Evolutionary conservation across 2,113 vertebrate genomes (phyloP).

Genomic region (Etheostoma cragini): DNA sequence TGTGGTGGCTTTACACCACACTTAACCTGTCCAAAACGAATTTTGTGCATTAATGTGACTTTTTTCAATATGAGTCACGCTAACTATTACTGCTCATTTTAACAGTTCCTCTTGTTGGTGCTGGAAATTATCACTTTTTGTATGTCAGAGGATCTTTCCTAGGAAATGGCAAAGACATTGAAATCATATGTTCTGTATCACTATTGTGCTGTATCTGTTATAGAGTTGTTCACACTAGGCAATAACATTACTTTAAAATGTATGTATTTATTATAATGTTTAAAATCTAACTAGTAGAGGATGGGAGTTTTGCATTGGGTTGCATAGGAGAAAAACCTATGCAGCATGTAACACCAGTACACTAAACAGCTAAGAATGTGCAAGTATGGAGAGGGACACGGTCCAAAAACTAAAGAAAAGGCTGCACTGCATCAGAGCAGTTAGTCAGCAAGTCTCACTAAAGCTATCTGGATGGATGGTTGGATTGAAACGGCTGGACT

Average conservation of each 20-base stretch:
- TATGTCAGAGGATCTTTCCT: background rate
- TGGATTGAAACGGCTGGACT: conserved; percentile 55
- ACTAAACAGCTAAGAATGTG: conserved; percentile 3
- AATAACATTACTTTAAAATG: background rate
- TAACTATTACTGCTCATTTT: background rate
- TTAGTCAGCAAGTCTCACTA: conserved; percentile 51
- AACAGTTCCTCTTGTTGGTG: background rate
- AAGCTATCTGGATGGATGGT: conserved; percentile 53
- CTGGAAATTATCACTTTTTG: background rate
- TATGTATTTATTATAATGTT: background rate
- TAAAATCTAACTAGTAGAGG: background rate
- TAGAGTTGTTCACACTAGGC: background rate
- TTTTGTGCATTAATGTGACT: background rate
- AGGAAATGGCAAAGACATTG: background rate
- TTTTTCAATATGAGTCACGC: background rate
- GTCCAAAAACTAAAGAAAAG: conserved; percentile 41
- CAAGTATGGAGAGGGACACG: background rate
- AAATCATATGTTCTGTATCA: background rate
- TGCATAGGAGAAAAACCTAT: background rate
- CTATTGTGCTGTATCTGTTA: background rate
- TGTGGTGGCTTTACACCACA: background rate
- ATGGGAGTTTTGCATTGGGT: background rate
- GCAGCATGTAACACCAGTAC: background rate
- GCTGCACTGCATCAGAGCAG: conserved; percentile 46
- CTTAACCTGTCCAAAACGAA: background rate